Evolutionary conservation across 2,888 invertebrate species (phyloP).

Genomic region (Acanthosepion esculentum): DNA sequence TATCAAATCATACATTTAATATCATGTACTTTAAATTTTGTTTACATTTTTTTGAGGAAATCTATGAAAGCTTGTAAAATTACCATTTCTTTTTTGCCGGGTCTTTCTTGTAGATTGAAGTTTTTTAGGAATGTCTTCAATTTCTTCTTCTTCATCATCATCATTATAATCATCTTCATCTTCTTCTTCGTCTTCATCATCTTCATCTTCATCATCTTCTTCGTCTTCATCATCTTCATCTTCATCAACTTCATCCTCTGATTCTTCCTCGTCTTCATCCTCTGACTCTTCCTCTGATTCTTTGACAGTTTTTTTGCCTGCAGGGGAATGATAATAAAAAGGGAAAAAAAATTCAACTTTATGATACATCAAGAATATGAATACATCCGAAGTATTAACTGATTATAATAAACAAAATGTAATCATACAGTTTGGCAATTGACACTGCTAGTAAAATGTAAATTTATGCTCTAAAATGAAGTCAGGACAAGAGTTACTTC

Average conservation of each 20-base stretch:
- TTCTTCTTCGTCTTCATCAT: conserved; percentile 52
- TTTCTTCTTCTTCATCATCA: not conserved
- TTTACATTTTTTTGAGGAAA: not conserved
- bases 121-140: conserved; percentile 34
- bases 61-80: not conserved
- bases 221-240: not conserved
- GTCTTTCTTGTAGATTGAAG: not conserved
- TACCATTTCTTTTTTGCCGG: conserved; percentile 12
- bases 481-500: too few relatives aligned
- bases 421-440: not conserved
- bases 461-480: too few relatives aligned
- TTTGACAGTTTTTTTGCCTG: not conserved
- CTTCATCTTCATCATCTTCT: conserved; percentile 45
- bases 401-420: not conserved
- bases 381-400: too few relatives aligned
- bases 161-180: not conserved
- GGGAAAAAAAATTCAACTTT: not conserved
- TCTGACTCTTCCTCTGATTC: conserved; percentile 52
- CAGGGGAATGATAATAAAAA: not conserved
- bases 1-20: not conserved
- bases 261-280: conserved; percentile 53
- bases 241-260: conserved; percentile 35
- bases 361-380: not conserved
- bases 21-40: not conserved
- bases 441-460: too few relatives aligned